Conservation (phyloP, 2,888 invertebrate genomes). For the Anorthoa munda region DNA sequence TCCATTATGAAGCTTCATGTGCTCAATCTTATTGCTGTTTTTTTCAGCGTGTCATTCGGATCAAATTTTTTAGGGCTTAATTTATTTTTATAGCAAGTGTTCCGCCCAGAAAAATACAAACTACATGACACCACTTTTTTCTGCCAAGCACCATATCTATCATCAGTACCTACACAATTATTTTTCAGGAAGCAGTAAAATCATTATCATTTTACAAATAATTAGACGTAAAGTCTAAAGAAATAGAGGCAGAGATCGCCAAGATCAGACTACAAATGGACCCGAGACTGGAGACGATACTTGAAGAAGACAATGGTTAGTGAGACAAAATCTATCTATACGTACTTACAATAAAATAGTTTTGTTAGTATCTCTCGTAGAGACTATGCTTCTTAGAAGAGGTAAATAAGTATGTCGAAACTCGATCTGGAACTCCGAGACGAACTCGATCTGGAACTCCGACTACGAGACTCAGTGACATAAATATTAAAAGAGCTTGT, state of each 20-base stretch:
- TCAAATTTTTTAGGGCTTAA: neutral
- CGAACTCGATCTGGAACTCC: no score
- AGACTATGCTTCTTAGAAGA: no score
- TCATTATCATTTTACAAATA: constrained; percentile 78
- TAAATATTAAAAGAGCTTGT: no score
- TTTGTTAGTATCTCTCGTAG: no score
- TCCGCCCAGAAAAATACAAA: neutral
- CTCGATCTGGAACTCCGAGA: no score
- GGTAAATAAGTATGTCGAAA: no score
- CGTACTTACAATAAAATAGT: no score
- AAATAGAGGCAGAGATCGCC: constrained; percentile 75
- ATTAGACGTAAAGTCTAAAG: constrained; percentile 72
- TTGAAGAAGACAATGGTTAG: constrained; percentile 69
- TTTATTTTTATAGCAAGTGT: no score
- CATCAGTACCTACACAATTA: neutral
- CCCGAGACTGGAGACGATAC: constrained; percentile 73
- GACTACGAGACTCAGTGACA: no score
- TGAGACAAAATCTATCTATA: neutral
- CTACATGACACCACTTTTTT: no score
- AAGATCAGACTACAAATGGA: constrained; percentile 76
- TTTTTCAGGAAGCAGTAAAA: constrained; percentile 77
- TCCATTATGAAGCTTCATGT: neutral
- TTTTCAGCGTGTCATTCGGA: neutral
- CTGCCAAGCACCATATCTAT: neutral
- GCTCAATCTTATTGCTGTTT: neutral